Evolutionary conservation across 2,888 invertebrate genomes (phyloP).

Genomic region (Chrysopilus asiliformis): DNA sequence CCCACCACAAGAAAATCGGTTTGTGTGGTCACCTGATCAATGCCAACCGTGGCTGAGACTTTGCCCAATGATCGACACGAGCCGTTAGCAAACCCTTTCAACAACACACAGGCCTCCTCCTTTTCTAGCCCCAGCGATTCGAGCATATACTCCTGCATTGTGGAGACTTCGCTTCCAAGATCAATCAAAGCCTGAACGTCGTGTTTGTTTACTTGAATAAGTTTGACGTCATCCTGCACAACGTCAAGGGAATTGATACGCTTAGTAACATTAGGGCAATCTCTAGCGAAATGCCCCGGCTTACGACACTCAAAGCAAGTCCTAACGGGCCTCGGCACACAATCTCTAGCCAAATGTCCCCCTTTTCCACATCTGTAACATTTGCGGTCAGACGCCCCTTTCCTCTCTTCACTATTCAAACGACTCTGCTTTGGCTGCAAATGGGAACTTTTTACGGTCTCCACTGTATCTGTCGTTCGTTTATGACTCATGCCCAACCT

Average conservation of each 20-base stretch:
- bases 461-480: too few species aligned
- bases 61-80: background rate
- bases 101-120: background rate
- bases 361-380: background rate
- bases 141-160: background rate
- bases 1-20: background rate
- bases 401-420: too few species aligned
- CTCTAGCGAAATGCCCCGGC: slow-evolving; percentile 1
- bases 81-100: background rate
- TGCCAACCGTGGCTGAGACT: background rate
- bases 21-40: background rate
- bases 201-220: background rate
- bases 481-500: too few species aligned
- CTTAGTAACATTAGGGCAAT: background rate
- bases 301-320: slow-evolving; percentile 3
- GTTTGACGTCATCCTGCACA: background rate
- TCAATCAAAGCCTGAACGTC: background rate
- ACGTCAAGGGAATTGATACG: too few species aligned
- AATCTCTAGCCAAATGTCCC: background rate
- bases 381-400: too few species aligned
- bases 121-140: background rate
- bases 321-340: background rate
- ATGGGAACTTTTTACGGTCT: background rate
- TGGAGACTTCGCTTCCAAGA: background rate
- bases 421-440: too few species aligned